These are phyloP conservation scores for Podabrus alpinus DNA, from an alignment of 2,888 invertebrate genomes.

Conservation along the genomic window DNA sequence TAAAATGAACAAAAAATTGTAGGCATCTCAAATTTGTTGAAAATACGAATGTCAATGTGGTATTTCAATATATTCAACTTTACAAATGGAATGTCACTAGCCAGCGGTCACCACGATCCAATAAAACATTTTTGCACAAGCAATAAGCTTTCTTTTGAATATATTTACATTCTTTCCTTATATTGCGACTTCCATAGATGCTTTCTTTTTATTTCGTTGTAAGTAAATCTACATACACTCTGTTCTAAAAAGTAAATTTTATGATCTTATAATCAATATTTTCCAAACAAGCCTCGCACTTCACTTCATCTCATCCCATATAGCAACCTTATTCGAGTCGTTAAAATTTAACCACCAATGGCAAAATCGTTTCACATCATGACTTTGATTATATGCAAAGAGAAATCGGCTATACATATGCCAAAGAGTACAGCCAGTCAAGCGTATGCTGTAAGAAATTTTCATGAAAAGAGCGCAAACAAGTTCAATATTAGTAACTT, in stretches of 20 bases:
- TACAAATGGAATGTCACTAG: conserved; percentile 44
- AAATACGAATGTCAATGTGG: conserved; percentile 48
- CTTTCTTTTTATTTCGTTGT: conserved; percentile 17
- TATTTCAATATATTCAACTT: conserved; percentile 51
- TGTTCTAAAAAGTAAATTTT: not conserved
- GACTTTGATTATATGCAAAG: conserved; percentile 34
- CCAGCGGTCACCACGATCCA: conserved; percentile 35
- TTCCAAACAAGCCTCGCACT: conserved; percentile 17
- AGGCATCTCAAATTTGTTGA: conserved; percentile 9
- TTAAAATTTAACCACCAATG: conserved; percentile 31
- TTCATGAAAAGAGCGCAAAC: not conserved
- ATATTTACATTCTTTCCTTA: conserved; percentile 33
- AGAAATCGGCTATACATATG: conserved; percentile 31
- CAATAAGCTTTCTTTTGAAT: conserved; percentile 32
- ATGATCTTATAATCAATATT: conserved; percentile 18
- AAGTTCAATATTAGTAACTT: conserved; percentile 2
- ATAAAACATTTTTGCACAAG: conserved; percentile 42
- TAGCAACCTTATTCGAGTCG: conserved; percentile 21
- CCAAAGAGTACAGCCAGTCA: conserved; percentile 26
- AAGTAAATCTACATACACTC: conserved; percentile 4
- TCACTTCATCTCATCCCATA: conserved; percentile 8
- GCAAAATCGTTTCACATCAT: conserved; percentile 31
- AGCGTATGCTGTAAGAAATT: conserved; percentile 10
- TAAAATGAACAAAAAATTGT: not conserved
- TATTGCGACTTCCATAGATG: conserved; percentile 15